Evolutionary conservation across 1,140 invertebrate species (phyloP), one percentile per base, ranked within the genome.

Genomic region (Lasioglossum baleicum): DNA sequence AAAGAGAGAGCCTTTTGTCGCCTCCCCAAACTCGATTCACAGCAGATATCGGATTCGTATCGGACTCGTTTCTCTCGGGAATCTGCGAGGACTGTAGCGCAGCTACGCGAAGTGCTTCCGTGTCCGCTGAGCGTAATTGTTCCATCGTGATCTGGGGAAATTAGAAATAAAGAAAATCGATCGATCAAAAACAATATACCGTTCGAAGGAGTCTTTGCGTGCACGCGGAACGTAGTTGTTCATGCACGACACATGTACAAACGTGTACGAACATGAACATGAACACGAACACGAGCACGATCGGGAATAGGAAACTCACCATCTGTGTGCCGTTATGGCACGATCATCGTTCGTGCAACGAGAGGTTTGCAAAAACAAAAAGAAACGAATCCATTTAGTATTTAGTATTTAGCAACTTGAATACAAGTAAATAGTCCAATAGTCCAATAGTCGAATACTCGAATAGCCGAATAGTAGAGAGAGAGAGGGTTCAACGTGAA

Each of bases 1-100:
- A 99, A 48, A 99, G 94, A 5, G 97, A 95, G 4, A 99, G 94
- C 35, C 99, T 94, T 69, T 97, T 96, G 91, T 99, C 99, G 7
- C 95, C 91, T 94, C 94, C 86, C 96, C 96, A 89, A 90, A 95
- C 86, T 42, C 94, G 91, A 87, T 94, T 94, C 7, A 94, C 87
- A 53, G 91, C 89, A 67, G 91, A 92, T 20, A 93, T 89, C 65
- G 88, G 86, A 84, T 83, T 83, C 48, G 66, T 22, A 60, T 85
- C 87, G 70, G 7, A 79, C 26, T 15, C 44, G 79, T 71, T 51
- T 82, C 70, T 91, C 71, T 83, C 92, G 88, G 7, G 0, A 0
- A 53, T n/a, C 81, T 77, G 11, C 72, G 17, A 91, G 85, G 42
- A 35, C 0, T 35, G 20, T 22, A 8, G 31, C 10, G 84, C 8